phyloP scores from a whole-genome alignment of 2,888 invertebrate genomes.

The Drosophila kuntzei region DNA sequence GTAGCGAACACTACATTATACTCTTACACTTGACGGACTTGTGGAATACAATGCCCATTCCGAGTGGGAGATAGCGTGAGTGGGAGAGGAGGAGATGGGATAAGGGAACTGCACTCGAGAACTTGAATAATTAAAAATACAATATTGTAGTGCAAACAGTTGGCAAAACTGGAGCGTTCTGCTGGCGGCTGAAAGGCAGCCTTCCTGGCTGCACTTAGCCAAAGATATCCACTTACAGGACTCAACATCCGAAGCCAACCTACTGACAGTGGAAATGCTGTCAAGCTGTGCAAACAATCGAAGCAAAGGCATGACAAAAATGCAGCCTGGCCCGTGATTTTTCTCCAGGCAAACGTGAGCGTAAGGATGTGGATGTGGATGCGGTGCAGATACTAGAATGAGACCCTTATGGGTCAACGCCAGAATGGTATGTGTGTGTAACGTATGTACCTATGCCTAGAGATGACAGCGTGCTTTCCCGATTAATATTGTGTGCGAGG shows the following conservation, averaged over 20 bases:
- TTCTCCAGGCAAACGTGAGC: constrained; percentile 34
- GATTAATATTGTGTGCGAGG: no score
- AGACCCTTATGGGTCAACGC: constrained; percentile 17
- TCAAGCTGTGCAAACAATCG: constrained; percentile 75
- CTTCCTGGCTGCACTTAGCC: constrained; percentile 60
- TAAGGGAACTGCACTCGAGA: constrained; percentile 47
- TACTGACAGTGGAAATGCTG: constrained; percentile 62
- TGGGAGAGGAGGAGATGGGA: not conserved
- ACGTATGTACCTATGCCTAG: constrained; percentile 9
- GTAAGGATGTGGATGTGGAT: constrained; percentile 19
- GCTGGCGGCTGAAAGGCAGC: constrained; percentile 35
- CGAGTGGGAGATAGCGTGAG: not conserved
- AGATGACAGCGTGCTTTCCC: constrained; percentile 28
- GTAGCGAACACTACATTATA: constrained; percentile 56
- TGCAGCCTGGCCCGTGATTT: constrained; percentile 58
- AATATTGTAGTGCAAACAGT: constrained; percentile 71
- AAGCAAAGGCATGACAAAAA: constrained; percentile 51
- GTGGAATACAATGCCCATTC: constrained; percentile 46
- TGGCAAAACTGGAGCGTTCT: constrained; percentile 53
- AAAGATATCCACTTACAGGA: constrained; percentile 72
- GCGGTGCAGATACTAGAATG: constrained; percentile 16
- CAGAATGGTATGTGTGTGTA: not conserved
- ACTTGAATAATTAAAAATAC: constrained; percentile 73
- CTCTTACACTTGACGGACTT: constrained; percentile 43
- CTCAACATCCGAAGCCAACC: constrained; percentile 34